A percentile compares a stretch with the other conserved stretches of the same genome.
Conservation (phyloP, 1,140 invertebrate species). For the Zaprionus nigranus region DNA sequence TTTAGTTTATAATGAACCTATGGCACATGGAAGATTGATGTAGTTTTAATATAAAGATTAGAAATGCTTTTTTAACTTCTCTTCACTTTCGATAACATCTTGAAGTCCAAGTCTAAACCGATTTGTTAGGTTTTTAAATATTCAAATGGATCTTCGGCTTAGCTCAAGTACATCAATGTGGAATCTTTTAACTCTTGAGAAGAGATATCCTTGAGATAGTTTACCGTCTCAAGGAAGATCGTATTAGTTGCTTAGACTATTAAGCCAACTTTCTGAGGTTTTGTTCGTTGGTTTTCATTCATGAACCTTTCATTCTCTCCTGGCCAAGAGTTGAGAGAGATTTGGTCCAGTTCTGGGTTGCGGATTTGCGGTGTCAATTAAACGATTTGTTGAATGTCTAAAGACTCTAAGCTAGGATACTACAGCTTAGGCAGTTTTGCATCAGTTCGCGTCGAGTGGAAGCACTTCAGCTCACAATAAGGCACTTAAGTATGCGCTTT, state of each 20-base stretch:
- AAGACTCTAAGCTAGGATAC: constrained; percentile 44
- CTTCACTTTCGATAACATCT: too few species aligned
- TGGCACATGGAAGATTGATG: too few species aligned
- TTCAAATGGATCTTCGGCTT: neutral
- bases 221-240: constrained; percentile 1
- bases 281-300: constrained; percentile 44
- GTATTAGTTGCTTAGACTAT: neutral
- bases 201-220: constrained; percentile 8
- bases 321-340: constrained; percentile 22
- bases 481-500: constrained; percentile 67
- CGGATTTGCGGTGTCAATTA: constrained; percentile 45
- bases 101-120: neutral
- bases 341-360: constrained; percentile 27
- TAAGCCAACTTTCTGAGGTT: constrained; percentile 3
- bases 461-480: constrained; percentile 65
- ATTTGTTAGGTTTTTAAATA: constrained; percentile 1
- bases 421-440: constrained; percentile 35
- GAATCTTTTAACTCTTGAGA: neutral
- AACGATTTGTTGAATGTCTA: constrained; percentile 40
- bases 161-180: constrained; percentile 1
- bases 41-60: neutral
- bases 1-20: too few species aligned
- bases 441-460: constrained; percentile 51
- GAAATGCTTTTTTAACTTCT: neutral
- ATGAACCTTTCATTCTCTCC: constrained; percentile 17